A percentile compares a stretch with the other conserved stretches of the same genome.
phyloP scores from a whole-genome alignment of 1,140 invertebrate species.

The Acromyrmex heyeri region DNA sequence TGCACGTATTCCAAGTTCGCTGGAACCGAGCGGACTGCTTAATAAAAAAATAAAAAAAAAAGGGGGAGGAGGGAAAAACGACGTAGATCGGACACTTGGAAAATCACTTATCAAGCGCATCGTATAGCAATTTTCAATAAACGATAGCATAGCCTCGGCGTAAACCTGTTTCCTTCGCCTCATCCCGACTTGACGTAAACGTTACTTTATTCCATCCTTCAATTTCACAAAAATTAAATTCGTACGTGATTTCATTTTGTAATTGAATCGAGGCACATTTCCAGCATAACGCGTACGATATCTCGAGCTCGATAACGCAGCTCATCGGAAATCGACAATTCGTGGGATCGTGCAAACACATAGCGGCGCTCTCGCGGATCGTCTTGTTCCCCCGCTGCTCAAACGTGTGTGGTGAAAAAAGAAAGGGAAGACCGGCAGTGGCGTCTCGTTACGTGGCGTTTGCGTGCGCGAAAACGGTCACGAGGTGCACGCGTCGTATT shows the following conservation, averaged over 20 bases:
- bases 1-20: conserved; percentile 63
- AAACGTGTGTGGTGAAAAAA: conserved; percentile 25
- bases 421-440: conserved; percentile 47
- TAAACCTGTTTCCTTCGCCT: background rate
- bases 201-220: background rate
- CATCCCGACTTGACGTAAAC: background rate
- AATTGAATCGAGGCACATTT: background rate
- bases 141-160: background rate
- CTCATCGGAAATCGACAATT: conserved; percentile 28
- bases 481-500: background rate
- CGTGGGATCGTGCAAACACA: background rate
- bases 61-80: conserved; percentile 24
- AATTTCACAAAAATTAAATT: background rate
- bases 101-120: background rate
- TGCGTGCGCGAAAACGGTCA: conserved; percentile 59
- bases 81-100: background rate
- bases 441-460: conserved; percentile 65
- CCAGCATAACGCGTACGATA: background rate
- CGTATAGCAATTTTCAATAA: background rate
- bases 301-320: background rate
- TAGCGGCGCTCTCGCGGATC: background rate
- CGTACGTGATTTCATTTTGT: background rate
- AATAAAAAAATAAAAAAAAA: background rate
- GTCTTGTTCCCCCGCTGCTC: background rate
- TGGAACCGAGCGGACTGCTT: conserved; percentile 44